Evolutionary conservation across 2,888 invertebrate genomes (phyloP), one percentile per base, ranked within the genome.

Genomic region (Druceiella hillmani): DNA sequence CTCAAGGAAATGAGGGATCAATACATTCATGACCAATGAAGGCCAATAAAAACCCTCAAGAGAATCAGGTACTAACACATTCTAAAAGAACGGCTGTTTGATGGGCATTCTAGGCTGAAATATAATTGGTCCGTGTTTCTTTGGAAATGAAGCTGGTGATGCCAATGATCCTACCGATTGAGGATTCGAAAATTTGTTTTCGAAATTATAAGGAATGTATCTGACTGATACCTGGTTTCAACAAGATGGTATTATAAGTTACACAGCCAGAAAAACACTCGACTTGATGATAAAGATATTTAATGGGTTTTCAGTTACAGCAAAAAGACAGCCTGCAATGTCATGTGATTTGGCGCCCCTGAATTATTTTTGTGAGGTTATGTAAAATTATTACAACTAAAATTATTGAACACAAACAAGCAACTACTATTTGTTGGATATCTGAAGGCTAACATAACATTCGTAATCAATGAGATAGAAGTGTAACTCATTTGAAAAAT

Each of bases 101-200:
- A 12, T 26, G 26, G 6, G 26, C 26, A 26, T 26, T 26, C 12
- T 26, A 12, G 26, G 26, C 26, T 26, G 26, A 12, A 9, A 12
- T 12, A 26, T 26, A 26, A 26, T 3, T 26, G 20, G 26, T 9
- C 26, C 26, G n/a, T 26, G 12, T 26, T 26, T 26, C 12, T 26
- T 26, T 26, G 26, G 12, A 12, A 26, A 26, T 12, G n/a, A 26
- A 3, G 26, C 12, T 9, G n/a, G 26, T 26, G 26, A 10, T 26
- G 26, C 26, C 26, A 26, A 3, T 26, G 26, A 26, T 26, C 26
- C 3, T 26, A 26, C 9, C 26, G 9, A 12, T 12, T 4, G n/a
- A 26, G n/a, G 26, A 26, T 26, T 26, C 26, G n/a, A 12, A 26
- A 26, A 11, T 26, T 26, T 20, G 6, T 26, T 26, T 26, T 26